These are phyloP conservation scores for Gonatopus flavifemur DNA, from an alignment of 1,140 invertebrate genomes.

Conservation along the genomic window DNA sequence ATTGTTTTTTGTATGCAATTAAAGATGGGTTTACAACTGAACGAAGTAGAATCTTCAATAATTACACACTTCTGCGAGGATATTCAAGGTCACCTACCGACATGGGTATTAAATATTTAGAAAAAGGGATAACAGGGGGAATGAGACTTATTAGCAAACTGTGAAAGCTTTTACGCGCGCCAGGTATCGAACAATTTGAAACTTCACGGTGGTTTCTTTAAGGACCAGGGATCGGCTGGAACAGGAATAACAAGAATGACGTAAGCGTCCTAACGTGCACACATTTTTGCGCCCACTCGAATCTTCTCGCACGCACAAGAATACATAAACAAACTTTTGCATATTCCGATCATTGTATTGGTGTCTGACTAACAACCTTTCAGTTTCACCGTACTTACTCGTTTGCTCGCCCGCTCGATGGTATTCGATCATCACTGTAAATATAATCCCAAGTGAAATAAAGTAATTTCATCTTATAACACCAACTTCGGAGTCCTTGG, in stretches of 20 bases:
- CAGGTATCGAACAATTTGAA: too few species aligned
- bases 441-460: not conserved
- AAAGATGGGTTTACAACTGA: too few species aligned
- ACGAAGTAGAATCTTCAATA: too few species aligned
- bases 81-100: conserved; percentile 1
- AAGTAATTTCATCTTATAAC: not conserved
- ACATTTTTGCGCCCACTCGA: not conserved
- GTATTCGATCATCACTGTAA: not conserved
- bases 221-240: conserved; percentile 28
- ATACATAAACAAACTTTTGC: not conserved
- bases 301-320: not conserved
- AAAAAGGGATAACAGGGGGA: conserved; percentile 13
- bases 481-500: too few species aligned
- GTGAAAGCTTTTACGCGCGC: conserved; percentile 15
- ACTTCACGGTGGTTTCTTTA: conserved; percentile 9
- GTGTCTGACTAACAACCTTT: not conserved
- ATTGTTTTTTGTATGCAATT: too few species aligned
- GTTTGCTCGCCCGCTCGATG: not conserved
- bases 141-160: conserved; percentile 7
- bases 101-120: not conserved
- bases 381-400: not conserved
- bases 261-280: conserved; percentile 34
- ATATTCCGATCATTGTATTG: not conserved
- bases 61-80: not conserved
- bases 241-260: conserved; percentile 41